These are phyloP conservation scores for Drosophila nigricruria DNA, from an alignment of 2,888 invertebrate genomes.

Conservation along the genomic window DNA sequence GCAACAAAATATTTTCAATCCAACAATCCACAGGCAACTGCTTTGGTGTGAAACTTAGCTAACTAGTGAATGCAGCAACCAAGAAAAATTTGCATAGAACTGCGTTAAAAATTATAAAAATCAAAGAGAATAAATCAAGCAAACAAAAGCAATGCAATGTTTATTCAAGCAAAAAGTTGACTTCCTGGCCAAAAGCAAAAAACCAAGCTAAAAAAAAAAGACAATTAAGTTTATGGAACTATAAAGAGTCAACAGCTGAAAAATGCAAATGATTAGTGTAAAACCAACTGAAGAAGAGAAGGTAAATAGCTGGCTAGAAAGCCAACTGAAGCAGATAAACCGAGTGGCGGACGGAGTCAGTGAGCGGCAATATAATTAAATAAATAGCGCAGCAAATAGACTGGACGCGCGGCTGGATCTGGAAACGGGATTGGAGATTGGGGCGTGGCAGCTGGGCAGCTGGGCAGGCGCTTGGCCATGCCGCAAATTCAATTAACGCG, in stretches of 20 bases:
- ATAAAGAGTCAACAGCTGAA: constrained; percentile 62
- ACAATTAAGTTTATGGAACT: constrained; percentile 26
- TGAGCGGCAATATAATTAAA: constrained; percentile 66
- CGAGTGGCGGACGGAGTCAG: constrained; percentile 14
- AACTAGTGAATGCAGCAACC: constrained; percentile 8
- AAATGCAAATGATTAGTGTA: constrained; percentile 69
- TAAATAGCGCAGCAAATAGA: constrained; percentile 62
- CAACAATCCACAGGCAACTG: neutral
- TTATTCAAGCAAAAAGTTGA: constrained; percentile 50
- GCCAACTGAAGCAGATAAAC: constrained; percentile 28
- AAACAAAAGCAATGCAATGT: constrained; percentile 14
- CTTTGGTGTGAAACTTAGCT: constrained; percentile 38
- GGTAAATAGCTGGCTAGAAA: constrained; percentile 44
- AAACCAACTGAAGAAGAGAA: constrained; percentile 19
- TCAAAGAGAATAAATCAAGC: constrained; percentile 7
- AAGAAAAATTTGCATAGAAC: neutral
- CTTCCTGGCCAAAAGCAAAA: constrained; percentile 33
- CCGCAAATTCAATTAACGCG: constrained; percentile 77
- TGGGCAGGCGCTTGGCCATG: constrained; percentile 33
- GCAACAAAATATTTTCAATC: neutral
- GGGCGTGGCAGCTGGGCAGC: constrained; percentile 18
- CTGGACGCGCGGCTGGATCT: constrained; percentile 21
- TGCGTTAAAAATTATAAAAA: neutral
- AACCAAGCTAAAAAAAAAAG: constrained; percentile 4
- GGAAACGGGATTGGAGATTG: constrained; percentile 5